These are phyloP conservation scores for Penaeus indicus DNA, from an alignment of 1,140 invertebrate species.

Conservation along the genomic window DNA sequence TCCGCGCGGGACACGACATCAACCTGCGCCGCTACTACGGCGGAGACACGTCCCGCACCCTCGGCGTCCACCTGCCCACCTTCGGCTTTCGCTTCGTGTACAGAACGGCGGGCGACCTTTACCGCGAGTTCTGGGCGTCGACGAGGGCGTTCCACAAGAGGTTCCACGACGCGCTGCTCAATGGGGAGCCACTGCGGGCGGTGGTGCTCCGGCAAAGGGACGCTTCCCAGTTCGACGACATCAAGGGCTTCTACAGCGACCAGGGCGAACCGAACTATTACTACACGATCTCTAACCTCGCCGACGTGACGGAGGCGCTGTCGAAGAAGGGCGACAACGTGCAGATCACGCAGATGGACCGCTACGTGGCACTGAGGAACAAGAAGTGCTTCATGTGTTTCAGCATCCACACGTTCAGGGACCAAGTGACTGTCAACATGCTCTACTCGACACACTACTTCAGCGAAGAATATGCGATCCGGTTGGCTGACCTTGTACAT, in stretches of 20 bases:
- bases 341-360: background rate
- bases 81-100: constrained; percentile 34
- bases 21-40: constrained; percentile 38
- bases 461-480: background rate
- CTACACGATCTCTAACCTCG: constrained; percentile 37
- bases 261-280: constrained; percentile 23
- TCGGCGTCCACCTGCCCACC: constrained; percentile 34
- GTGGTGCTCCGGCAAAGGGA: constrained; percentile 23
- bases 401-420: constrained; percentile 27
- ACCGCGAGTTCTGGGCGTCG: constrained; percentile 30
- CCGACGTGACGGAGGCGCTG: constrained; percentile 24
- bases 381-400: constrained; percentile 29
- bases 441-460: constrained; percentile 32
- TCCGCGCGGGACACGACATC: constrained; percentile 35
- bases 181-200: background rate
- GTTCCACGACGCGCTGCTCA: background rate
- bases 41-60: constrained; percentile 32
- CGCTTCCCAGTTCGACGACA: constrained; percentile 17
- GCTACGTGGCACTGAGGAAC: constrained; percentile 1
- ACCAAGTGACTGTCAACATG: constrained; percentile 16
- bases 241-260: constrained; percentile 25
- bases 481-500: background rate
- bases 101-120: background rate
- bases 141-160: constrained; percentile 26
- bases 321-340: constrained; percentile 31